Base-by-base conservation (phyloP, 2,797 vertebrate species). In the Prionace glauca region DNA sequence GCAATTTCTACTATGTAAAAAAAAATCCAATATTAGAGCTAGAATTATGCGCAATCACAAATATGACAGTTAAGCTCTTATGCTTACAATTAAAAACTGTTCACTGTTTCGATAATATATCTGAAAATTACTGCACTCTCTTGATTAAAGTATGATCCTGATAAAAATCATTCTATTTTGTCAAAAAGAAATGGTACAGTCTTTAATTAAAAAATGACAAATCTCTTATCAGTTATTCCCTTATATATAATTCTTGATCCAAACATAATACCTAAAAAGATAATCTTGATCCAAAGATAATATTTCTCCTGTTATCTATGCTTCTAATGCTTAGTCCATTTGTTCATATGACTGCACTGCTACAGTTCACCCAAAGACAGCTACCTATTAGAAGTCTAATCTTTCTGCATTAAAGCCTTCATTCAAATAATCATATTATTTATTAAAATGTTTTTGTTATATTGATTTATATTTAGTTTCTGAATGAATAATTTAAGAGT, bases 121-220 rank as follows among this genome's bases (percentile, higher is more conserved):
- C 1, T 65, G 18, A 36, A 91, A 65, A 91, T n/a, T 62, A 65
- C 5, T 18, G 4, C 16, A 65, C 8, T 90, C 79, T 90, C 14
- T 92, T 92, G 88, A 65, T 92, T 92, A 92, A 67, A 65, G 32
- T 67, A 67, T 36, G 60, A 92, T 67, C n/a, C n/a, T 62, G 56
- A 18, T 90, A 90, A 90, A 90, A 90, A 91, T 62, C 10, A 10
- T 9, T 67, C 65, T 91, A n/a, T 32, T n/a, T 92, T 69, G n/a
- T 92, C 18, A 41, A 92, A 41, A n/a, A 92, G 20, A 18, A 91
- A 92, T 24, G 20, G 22, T 69, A 92, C 90, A 67, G 12, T 18
- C 32, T 65, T 56, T 77, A 95, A 77, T 60, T 77, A 77, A 95
- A 5, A 95, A 95, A n/a, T 95, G 93, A 32, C 71, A 95, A 95